phyloP scores from a whole-genome alignment of 2,797 vertebrate species.

The Cossypha caffra region DNA sequence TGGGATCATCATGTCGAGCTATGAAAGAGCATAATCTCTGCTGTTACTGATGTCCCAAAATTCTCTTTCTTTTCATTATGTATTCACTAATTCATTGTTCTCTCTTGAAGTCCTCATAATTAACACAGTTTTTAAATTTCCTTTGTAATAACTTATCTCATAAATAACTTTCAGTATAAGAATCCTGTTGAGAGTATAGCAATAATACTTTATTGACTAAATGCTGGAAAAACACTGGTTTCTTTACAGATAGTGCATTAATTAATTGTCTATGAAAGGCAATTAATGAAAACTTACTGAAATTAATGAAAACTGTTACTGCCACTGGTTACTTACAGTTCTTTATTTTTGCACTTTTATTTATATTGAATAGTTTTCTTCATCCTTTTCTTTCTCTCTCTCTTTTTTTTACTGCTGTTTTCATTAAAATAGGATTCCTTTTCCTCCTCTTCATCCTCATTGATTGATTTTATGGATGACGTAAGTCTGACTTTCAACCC shows the following conservation, averaged over 20 bases:
- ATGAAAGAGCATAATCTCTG: neutral
- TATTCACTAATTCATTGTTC: neutral
- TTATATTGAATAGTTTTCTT: slow-evolving; percentile 71
- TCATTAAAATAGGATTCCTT: slow-evolving; percentile 91
- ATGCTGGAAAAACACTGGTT: neutral
- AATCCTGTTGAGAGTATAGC: neutral
- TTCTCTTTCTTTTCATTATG: neutral
- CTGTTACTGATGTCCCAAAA: neutral
- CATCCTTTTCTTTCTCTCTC: slow-evolving; percentile 76
- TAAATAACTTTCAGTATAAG: neutral
- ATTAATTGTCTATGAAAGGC: slow-evolving; percentile 46
- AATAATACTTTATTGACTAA: slow-evolving; percentile 17
- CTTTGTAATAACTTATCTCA: neutral
- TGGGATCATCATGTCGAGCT: neutral
- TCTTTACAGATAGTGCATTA: neutral
- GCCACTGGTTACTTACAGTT: slow-evolving; percentile 60
- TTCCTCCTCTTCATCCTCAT: slow-evolving; percentile 94
- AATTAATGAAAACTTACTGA: slow-evolving; percentile 33
- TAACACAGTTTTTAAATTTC: neutral
- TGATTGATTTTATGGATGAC: slow-evolving; percentile 98
- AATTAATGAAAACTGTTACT: slow-evolving; percentile 45
- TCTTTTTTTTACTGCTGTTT: slow-evolving; percentile 81
- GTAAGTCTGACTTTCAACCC: slow-evolving; percentile 86
- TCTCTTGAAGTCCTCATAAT: neutral
- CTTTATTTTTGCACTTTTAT: slow-evolving; percentile 74